These are phyloP conservation scores for Thamnophis elegans DNA, from an alignment of 2,797 vertebrate species.

Conservation along the genomic window DNA sequence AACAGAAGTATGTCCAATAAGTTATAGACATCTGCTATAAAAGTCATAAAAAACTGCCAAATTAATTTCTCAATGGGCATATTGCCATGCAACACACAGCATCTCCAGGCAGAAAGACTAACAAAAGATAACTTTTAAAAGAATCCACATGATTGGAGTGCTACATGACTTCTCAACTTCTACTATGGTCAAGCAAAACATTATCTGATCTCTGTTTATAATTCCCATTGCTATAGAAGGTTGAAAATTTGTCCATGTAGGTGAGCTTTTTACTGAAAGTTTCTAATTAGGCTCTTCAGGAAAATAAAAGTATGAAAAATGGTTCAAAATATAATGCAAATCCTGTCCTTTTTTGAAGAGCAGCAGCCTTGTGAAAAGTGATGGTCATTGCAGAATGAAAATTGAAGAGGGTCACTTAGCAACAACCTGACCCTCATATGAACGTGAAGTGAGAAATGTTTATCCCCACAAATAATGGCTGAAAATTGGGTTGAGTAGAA, in stretches of 20 bases:
- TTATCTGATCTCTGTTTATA: slow-evolving; percentile 3
- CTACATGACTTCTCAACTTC: not conserved
- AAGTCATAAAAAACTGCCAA: not conserved
- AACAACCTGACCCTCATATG: not conserved
- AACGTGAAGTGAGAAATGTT: fast-evolving
- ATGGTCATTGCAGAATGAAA: not conserved
- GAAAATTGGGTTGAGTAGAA: not conserved
- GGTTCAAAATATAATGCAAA: slow-evolving; percentile 37
- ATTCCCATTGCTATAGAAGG: slow-evolving; percentile 34
- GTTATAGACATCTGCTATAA: not conserved
- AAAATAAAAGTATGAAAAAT: slow-evolving; percentile 27
- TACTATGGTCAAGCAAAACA: not conserved
- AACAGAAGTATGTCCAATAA: not conserved
- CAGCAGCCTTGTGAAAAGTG: fast-evolving
- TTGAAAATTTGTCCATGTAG: not conserved
- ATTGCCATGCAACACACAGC: not conserved
- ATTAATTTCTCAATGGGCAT: not conserved
- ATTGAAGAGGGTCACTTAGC: not conserved
- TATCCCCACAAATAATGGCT: not conserved
- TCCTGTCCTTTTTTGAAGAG: slow-evolving; percentile 22
- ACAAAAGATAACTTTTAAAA: not conserved
- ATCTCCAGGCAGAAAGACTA: not conserved
- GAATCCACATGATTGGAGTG: not conserved
- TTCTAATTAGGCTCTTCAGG: not conserved
- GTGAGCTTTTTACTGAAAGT: not conserved